A percentile compares a stretch with the other conserved stretches of the same genome.
phyloP scores from a whole-genome alignment of 2,888 invertebrate genomes.

The Morpho helenor region DNA sequence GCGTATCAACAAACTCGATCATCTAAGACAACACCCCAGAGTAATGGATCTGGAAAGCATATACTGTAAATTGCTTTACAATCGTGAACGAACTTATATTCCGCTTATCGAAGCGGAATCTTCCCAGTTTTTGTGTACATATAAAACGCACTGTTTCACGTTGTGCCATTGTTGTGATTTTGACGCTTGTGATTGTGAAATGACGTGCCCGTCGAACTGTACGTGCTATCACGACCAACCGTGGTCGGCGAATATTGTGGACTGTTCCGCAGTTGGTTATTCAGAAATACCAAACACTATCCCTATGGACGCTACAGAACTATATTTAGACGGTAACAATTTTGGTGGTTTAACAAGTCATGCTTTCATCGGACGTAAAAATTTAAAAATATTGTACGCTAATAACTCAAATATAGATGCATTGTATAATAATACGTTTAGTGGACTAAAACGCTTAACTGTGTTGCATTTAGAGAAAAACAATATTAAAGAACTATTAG shows the following conservation, averaged over 20 bases:
- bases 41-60: slow-evolving; percentile 94
- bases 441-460: slow-evolving; percentile 88
- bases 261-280: slow-evolving; percentile 91
- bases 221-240: slow-evolving; percentile 96
- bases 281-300: slow-evolving; percentile 90
- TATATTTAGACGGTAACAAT: slow-evolving; percentile 95
- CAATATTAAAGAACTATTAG: slow-evolving; percentile 86
- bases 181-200: slow-evolving; percentile 98
- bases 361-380: slow-evolving; percentile 94
- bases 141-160: slow-evolving; percentile 95
- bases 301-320: slow-evolving; percentile 97
- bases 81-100: slow-evolving; percentile 89
- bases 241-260: slow-evolving; percentile 95
- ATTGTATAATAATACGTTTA: slow-evolving; percentile 94
- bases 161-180: slow-evolving; percentile 98
- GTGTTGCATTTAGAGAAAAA: slow-evolving; percentile 94
- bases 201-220: slow-evolving; percentile 96
- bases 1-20: slow-evolving; percentile 90
- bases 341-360: slow-evolving; percentile 92
- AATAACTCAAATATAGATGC: slow-evolving; percentile 93
- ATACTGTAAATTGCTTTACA: slow-evolving; percentile 92
- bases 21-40: slow-evolving; percentile 91
- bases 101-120: slow-evolving; percentile 93
- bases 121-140: slow-evolving; percentile 94
- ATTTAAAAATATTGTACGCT: slow-evolving; percentile 90